Base-by-base conservation (phyloP, 2,797 vertebrate species). In the Coluber constrictor region DNA sequence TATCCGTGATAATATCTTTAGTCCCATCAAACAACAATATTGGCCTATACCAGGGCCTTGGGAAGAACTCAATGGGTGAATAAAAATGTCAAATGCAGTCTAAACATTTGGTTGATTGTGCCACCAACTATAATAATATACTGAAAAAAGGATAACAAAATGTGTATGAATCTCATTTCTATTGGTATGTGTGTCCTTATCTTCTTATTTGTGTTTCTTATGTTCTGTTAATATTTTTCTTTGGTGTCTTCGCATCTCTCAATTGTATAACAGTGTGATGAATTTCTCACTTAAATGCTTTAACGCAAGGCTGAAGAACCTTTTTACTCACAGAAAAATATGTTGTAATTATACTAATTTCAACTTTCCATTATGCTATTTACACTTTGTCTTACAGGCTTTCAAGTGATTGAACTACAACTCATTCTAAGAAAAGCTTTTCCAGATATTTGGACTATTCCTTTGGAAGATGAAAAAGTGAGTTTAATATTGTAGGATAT, bases 401-500 rank as follows among this genome's bases (percentile, higher is more conserved):
- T 91, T 93, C 97, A 96, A 91, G 61, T 96, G 66, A 94, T 97
- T 59, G 96, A 97, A 61, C 93, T 98, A 91, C 97, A 98, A 66
- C 74, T 98, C 56, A 92, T 97, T 94, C 94, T 98, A 95, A 96
- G 97, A 89, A 94, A 96, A 59, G 97, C 97, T 93, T 96, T 98
- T 15, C 94, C 96, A 32, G 92, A 97, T 92, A 94, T 98, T 97
- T 98, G 97, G 98, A 98, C 97, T 0, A 51, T 96, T 23, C 95
- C 95, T 94, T 94, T 96, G 88, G 94, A 86, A 90, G 95, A 93
- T 2, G 90, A 93, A 8, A 96, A 96, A 95, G 98, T 98, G 94
- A 97, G 96, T 95, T 66, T 61, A 89, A 94, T 90, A 60, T 10
- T 37, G 37, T 86, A 5, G 13, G 2, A 15, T 94, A 12, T 61